Conservation (phyloP, 2,888 invertebrate genomes). For the Choristoneura rosaceana region DNA sequence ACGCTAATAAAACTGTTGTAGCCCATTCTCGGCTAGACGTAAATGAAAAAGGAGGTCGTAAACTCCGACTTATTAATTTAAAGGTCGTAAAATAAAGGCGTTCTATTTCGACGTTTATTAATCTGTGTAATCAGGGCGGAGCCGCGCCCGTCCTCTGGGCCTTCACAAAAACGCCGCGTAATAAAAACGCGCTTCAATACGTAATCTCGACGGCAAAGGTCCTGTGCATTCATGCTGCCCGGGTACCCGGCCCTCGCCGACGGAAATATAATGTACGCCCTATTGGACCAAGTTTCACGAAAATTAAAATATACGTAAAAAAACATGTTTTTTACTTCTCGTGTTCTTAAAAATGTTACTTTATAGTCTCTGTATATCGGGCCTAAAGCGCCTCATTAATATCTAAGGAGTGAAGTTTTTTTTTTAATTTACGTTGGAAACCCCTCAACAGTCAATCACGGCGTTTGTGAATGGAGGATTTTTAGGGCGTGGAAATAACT, state of each 20-base stretch:
- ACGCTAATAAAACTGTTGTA: slow-evolving; percentile 28
- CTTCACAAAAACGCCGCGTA: slow-evolving; percentile 30
- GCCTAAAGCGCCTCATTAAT: no score
- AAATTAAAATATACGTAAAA: slow-evolving; percentile 14
- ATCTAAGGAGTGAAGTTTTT: no score
- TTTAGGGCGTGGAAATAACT: no score
- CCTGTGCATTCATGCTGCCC: slow-evolving; percentile 24
- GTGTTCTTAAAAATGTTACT: no score
- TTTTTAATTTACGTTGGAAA: no score
- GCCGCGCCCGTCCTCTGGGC: slow-evolving; percentile 12
- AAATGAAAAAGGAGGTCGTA: slow-evolving; percentile 43
- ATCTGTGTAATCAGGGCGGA: slow-evolving; percentile 50
- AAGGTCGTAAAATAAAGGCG: slow-evolving; percentile 49
- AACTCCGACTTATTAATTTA: slow-evolving; percentile 53
- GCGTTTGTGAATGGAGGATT: no score
- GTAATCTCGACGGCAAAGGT: slow-evolving; percentile 34
- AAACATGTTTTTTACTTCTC: no score
- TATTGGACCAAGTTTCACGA: slow-evolving; percentile 22
- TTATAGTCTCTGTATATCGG: no score
- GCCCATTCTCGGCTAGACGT: slow-evolving; percentile 30
- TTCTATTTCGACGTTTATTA: slow-evolving; percentile 48
- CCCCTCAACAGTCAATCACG: no score
- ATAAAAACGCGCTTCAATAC: slow-evolving; percentile 42
- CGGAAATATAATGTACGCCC: slow-evolving; percentile 38
- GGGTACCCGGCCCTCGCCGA: slow-evolving; percentile 39